These are phyloP conservation scores for Anguilla obscura DNA, from an alignment of 2,797 vertebrate species.

Conservation along the genomic window DNA sequence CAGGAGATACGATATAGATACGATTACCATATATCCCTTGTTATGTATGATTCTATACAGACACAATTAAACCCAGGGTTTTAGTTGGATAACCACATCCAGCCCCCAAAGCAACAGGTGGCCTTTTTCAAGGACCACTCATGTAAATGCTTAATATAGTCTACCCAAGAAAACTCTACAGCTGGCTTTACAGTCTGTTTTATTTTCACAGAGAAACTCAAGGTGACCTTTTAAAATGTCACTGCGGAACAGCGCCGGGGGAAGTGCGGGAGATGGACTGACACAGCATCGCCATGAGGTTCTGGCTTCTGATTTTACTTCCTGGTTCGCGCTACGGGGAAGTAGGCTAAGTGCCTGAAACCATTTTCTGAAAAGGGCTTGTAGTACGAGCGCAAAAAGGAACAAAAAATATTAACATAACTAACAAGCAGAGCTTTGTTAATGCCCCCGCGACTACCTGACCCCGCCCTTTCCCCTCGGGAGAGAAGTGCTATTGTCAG, in stretches of 20 bases:
- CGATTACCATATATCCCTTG: too few relatives aligned
- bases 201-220: neutral
- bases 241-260: neutral
- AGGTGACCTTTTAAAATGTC: conserved; percentile 10
- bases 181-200: neutral
- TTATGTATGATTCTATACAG: too few relatives aligned
- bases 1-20: too few relatives aligned
- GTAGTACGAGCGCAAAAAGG: neutral
- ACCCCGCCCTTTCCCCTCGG: neutral
- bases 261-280: neutral
- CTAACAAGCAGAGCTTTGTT: neutral
- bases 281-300: neutral
- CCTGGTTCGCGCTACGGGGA: neutral
- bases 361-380: neutral
- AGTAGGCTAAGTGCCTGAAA: neutral
- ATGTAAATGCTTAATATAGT: neutral
- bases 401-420: neutral
- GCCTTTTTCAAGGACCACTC: neutral
- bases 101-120: neutral
- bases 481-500: neutral
- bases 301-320: neutral
- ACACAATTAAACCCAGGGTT: neutral
- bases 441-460: neutral
- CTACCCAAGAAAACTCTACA: neutral
- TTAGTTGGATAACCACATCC: neutral